Evolutionary conservation across 2,888 invertebrate genomes (phyloP).

Genomic region (Lasioglossum villosulum): DNA sequence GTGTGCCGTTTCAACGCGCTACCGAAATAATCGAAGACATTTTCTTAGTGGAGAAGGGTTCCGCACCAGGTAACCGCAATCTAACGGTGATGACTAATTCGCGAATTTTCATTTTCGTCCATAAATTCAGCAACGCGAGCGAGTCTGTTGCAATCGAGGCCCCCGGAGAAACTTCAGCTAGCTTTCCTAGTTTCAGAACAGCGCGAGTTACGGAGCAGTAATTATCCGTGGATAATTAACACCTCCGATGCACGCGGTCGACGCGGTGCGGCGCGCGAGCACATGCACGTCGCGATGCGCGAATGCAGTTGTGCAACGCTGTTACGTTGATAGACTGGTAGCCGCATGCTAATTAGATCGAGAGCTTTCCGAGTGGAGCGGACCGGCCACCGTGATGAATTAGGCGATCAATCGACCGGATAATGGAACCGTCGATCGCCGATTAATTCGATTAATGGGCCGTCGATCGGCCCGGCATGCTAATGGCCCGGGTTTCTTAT

Average conservation of each 20-base stretch:
- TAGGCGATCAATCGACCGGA: conserved; percentile 10
- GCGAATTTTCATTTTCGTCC: not conserved
- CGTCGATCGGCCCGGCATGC: conserved; percentile 7
- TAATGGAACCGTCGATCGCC: conserved; percentile 30
- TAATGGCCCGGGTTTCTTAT: conserved; percentile 7
- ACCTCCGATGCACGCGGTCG: conserved; percentile 48
- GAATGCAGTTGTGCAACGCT: conserved; percentile 47
- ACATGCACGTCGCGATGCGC: conserved; percentile 20
- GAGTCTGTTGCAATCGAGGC: not conserved
- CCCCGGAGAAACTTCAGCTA: not conserved
- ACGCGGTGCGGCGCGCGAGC: not conserved
- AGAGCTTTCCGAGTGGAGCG: conserved; percentile 32
- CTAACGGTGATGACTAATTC: not conserved
- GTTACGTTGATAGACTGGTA: conserved; percentile 60
- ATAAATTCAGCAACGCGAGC: not conserved
- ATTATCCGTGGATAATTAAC: conserved; percentile 68
- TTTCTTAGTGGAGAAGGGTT: no score
- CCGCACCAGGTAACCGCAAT: no score
- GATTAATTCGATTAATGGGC: conserved; percentile 37
- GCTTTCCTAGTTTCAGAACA: conserved; percentile 47
- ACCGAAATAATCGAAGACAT: not conserved
- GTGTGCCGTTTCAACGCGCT: not conserved
- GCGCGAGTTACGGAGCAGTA: conserved; percentile 32
- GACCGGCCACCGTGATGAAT: conserved; percentile 14
- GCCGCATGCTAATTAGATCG: conserved; percentile 64